Conservation (phyloP, 2,888 invertebrate species). For the Cordilura impudica region DNA sequence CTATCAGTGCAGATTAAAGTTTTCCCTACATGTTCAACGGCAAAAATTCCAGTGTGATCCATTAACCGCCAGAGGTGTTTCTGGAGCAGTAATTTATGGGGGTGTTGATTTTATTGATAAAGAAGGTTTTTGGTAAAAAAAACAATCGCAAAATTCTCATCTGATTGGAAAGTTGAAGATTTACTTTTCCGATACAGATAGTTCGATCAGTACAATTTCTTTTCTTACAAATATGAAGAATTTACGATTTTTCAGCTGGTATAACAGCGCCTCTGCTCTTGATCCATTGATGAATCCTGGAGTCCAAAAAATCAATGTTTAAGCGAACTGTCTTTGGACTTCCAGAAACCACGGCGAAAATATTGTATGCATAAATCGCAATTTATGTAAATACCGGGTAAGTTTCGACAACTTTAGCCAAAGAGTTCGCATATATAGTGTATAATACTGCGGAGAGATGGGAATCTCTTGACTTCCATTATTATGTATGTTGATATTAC, state of each 20-base stretch:
- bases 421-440: no score
- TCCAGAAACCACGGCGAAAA: no score
- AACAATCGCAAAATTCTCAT: not conserved
- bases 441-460: no score
- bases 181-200: not conserved
- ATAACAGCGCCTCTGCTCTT: not conserved
- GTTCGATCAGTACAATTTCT: not conserved
- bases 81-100: slow-evolving; percentile 62
- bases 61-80: slow-evolving; percentile 42
- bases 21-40: no score
- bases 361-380: no score
- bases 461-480: no score
- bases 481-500: no score
- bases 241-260: not conserved
- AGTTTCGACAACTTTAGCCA: no score
- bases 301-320: no score
- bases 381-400: no score
- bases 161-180: not conserved
- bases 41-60: no score
- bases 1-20: slow-evolving; percentile 6
- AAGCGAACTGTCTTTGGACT: no score
- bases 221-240: not conserved
- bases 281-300: not conserved
- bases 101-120: not conserved
- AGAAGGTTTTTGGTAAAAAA: not conserved